Percentiles rank a stretch among this genome's conserved stretches.
These are phyloP conservation scores for Erythrolamprus reginae DNA, from an alignment of 2,113 vertebrate species.

Conservation along the genomic window DNA sequence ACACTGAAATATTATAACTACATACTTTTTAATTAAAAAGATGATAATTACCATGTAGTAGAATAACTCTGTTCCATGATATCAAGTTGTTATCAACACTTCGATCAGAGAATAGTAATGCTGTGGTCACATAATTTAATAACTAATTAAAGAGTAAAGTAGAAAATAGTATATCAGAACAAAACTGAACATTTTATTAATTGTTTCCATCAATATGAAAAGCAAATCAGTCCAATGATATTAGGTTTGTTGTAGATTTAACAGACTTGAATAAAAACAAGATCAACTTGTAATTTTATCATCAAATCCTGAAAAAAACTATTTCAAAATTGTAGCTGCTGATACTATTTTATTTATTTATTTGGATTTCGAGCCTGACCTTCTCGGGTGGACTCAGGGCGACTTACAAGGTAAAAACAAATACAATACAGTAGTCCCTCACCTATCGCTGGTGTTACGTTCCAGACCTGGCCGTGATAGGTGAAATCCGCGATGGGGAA, in stretches of 20 bases:
- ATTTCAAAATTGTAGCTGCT: neutral
- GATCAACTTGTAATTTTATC: neutral
- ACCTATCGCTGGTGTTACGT: no score
- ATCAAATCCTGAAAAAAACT: neutral
- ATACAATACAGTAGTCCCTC: no score
- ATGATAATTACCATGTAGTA: constrained; percentile 83
- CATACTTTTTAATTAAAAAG: neutral
- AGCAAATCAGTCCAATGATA: neutral
- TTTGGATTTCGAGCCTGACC: no score
- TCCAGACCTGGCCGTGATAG: no score
- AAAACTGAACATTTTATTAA: neutral
- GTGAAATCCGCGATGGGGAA: no score
- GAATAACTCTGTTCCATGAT: constrained; percentile 93
- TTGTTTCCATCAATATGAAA: neutral
- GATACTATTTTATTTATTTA: no score
- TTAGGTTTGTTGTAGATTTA: neutral
- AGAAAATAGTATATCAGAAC: neutral
- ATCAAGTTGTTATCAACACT: constrained; percentile 92
- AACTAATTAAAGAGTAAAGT: constrained; percentile 68
- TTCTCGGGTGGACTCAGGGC: no score
- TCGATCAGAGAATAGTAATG: constrained; percentile 92
- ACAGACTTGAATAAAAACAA: neutral
- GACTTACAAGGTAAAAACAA: no score
- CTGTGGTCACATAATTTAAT: constrained; percentile 89
- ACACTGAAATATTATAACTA: neutral